These are phyloP conservation scores for Schrankia costaestrigalis DNA, from an alignment of 2,888 invertebrate genomes.

Conservation along the genomic window DNA sequence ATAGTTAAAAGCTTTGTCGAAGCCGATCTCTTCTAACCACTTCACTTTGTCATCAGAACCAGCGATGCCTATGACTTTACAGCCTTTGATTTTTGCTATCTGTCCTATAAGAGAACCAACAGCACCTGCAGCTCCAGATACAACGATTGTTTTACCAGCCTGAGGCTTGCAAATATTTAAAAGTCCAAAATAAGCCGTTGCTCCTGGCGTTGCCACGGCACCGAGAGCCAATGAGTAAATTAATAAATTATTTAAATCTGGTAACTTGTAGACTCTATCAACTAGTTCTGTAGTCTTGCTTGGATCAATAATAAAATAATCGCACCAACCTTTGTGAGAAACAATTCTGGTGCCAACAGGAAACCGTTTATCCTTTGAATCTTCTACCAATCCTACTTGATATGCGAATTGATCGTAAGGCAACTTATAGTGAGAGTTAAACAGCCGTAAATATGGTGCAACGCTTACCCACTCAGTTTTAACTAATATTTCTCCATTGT, in stretches of 20 bases:
- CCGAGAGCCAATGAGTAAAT: slow-evolving; percentile 81
- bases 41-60: slow-evolving; percentile 86
- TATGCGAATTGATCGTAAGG: slow-evolving; percentile 52
- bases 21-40: slow-evolving; percentile 84
- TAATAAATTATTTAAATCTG: slow-evolving; percentile 74
- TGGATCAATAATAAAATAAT: slow-evolving; percentile 33
- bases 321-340: slow-evolving; percentile 39
- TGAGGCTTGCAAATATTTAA: slow-evolving; percentile 84
- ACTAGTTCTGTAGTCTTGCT: slow-evolving; percentile 1
- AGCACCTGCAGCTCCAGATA: slow-evolving; percentile 87
- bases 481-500: slow-evolving; percentile 44
- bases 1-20: slow-evolving; percentile 87
- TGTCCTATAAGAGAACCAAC: slow-evolving; percentile 88
- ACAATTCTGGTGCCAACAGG: slow-evolving; percentile 82
- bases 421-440: slow-evolving; percentile 17
- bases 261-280: slow-evolving; percentile 54
- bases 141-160: slow-evolving; percentile 84
- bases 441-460: slow-evolving; percentile 39
- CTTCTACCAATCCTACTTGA: slow-evolving; percentile 68
- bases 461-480: slow-evolving; percentile 49
- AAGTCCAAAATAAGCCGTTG: slow-evolving; percentile 86
- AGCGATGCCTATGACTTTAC: slow-evolving; percentile 84
- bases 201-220: slow-evolving; percentile 84
- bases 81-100: slow-evolving; percentile 86
- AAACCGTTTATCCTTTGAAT: slow-evolving; percentile 81